A percentile compares a stretch with the other conserved stretches of the same genome.
phyloP scores from a whole-genome alignment of 2,888 invertebrate genomes.

The Caenorhabditis becei region DNA sequence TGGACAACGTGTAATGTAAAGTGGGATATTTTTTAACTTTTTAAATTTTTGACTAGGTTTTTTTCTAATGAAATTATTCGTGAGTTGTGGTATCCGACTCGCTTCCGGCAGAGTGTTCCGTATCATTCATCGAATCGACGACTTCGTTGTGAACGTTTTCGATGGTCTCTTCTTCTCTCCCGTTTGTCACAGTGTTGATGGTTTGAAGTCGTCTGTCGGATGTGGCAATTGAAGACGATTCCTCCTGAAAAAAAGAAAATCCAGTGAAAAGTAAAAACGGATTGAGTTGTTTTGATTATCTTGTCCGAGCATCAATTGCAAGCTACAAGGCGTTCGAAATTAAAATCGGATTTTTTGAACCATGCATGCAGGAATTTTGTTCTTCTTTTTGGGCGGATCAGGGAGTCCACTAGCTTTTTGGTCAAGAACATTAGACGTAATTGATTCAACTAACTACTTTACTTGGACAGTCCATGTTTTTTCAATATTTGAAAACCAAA shows the following conservation, averaged over 20 bases:
- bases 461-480: background rate
- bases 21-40: background rate
- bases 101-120: conserved; percentile 65
- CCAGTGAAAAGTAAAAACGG: background rate
- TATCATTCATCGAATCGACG: conserved; percentile 63
- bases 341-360: too few relatives aligned
- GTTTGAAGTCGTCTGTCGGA: too few relatives aligned
- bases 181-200: conserved; percentile 47
- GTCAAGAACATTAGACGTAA: too few relatives aligned
- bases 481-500: background rate
- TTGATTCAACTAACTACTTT: too few relatives aligned
- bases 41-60: background rate
- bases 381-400: too few relatives aligned
- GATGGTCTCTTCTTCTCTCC: conserved; percentile 62
- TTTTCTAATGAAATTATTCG: too few relatives aligned
- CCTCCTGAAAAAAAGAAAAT: conserved; percentile 31
- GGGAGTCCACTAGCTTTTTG: too few relatives aligned
- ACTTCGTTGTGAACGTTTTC: conserved; percentile 59
- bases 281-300: too few relatives aligned
- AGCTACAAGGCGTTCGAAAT: too few relatives aligned
- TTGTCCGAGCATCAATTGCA: too few relatives aligned
- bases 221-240: conserved; percentile 15
- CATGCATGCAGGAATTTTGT: too few relatives aligned
- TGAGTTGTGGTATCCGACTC: conserved; percentile 45
- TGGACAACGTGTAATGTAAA: background rate